Conservation (phyloP, 2,888 invertebrate species). For the Teleiodes luculella region DNA sequence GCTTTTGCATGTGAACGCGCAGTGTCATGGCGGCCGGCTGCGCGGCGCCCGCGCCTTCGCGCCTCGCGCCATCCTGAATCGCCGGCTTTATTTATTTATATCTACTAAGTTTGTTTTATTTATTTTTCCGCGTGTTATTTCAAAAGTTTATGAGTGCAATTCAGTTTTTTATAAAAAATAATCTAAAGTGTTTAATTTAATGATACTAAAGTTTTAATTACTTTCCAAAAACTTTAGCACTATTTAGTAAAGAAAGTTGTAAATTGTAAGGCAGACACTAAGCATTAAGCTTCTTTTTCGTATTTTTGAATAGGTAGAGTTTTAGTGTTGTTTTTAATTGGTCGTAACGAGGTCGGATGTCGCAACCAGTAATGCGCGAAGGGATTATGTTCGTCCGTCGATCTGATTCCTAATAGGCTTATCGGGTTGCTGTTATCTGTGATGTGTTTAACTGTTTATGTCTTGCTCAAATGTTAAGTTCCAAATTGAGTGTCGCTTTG, state of each 20-base stretch:
- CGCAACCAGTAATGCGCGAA: constrained; percentile 2
- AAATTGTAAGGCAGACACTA: background rate
- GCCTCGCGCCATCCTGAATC: constrained; percentile 33
- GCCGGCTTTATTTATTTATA: constrained; percentile 21
- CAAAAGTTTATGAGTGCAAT: background rate
- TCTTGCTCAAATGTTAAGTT: background rate
- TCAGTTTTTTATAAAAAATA: background rate
- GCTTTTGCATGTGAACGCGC: constrained; percentile 41
- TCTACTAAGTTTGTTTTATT: background rate
- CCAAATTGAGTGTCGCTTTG: background rate
- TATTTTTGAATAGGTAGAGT: background rate
- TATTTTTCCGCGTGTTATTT: background rate
- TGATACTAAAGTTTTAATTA: too few species aligned
- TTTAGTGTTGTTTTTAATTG: constrained; percentile 22
- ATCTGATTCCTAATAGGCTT: constrained; percentile 43
- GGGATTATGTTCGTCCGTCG: constrained; percentile 33
- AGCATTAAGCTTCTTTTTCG: background rate
- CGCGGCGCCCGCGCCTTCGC: constrained; percentile 55
- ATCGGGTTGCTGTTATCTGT: constrained; percentile 43
- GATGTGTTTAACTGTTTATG: constrained; percentile 3
- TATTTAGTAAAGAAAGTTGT: background rate
- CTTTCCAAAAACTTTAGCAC: constrained; percentile 1
- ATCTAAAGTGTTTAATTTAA: too few species aligned
- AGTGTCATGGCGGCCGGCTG: constrained; percentile 69
- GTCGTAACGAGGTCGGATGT: constrained; percentile 22